Conservation (phyloP, 2,888 invertebrate genomes). For the Catocala fraxini region DNA sequence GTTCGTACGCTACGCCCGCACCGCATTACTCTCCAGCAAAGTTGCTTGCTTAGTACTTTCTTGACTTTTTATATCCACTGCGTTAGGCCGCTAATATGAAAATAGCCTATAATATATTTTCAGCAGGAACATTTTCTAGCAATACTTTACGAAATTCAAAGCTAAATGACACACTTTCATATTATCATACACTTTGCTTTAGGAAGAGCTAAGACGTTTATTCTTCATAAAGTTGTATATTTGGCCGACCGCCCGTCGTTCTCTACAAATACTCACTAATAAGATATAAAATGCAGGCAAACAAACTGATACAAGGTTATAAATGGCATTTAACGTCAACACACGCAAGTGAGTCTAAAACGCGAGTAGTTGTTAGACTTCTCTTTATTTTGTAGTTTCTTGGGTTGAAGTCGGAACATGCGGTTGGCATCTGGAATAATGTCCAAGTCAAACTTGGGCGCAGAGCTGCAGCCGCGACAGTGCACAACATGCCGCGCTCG, state of each 20-base stretch:
- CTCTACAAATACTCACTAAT: conserved; percentile 73
- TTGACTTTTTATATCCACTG: conserved; percentile 62
- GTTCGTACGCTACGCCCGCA: conserved; percentile 68
- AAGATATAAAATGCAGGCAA: conserved; percentile 74
- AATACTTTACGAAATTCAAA: conserved; percentile 34
- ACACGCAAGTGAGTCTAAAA: conserved; percentile 68
- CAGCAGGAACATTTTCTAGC: conserved; percentile 23
- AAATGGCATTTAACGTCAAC: conserved; percentile 82
- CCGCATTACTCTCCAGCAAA: conserved; percentile 67
- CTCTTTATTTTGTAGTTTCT: conserved; percentile 70
- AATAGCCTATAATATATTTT: conserved; percentile 41
- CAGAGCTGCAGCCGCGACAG: conserved; percentile 50
- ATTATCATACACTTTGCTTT: conserved; percentile 48
- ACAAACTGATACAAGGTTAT: conserved; percentile 72
- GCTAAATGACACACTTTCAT: conserved; percentile 55
- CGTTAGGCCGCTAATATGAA: conserved; percentile 52
- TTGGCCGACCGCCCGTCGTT: conserved; percentile 78
- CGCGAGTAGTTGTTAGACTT: conserved; percentile 67
- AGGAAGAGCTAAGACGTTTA: conserved; percentile 53
- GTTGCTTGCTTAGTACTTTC: conserved; percentile 62
- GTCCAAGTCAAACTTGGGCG: conserved; percentile 60
- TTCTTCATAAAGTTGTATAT: conserved; percentile 75
- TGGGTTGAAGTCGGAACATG: conserved; percentile 41
- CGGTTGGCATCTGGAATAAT: conserved; percentile 64
- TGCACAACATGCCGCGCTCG: conserved; percentile 38